phyloP scores from a whole-genome alignment of 2,888 invertebrate genomes.

The Caenorhabditis sinica region DNA sequence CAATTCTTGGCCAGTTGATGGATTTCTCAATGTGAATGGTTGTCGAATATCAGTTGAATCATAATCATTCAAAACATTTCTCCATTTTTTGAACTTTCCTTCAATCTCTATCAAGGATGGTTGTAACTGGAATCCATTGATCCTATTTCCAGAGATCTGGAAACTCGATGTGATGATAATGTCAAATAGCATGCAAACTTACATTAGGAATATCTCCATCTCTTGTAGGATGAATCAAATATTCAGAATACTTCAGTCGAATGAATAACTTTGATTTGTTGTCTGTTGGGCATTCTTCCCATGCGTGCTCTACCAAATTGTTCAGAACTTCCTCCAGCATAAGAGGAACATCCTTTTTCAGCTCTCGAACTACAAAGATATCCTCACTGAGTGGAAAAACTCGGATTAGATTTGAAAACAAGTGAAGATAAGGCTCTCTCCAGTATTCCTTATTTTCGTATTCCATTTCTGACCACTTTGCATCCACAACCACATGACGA shows the following conservation, averaged over 20 bases:
- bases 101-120: neutral
- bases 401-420: slow-evolving; percentile 17
- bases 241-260: slow-evolving; percentile 10
- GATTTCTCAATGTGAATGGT: slow-evolving; percentile 4
- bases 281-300: neutral
- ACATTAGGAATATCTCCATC: slow-evolving; percentile 3
- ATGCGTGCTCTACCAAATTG: neutral
- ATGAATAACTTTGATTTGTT: slow-evolving; percentile 5
- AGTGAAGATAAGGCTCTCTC: slow-evolving; percentile 7
- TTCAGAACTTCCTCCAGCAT: slow-evolving; percentile 2
- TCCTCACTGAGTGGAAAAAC: slow-evolving; percentile 4
- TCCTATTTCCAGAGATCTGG: neutral
- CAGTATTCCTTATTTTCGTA: neutral
- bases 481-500: slow-evolving; percentile 15
- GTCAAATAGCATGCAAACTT: neutral
- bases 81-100: slow-evolving; percentile 16
- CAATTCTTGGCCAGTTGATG: neutral
- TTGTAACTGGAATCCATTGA: neutral
- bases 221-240: neutral
- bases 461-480: slow-evolving; percentile 23
- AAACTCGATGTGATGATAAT: neutral
- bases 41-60: neutral
- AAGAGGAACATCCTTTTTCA: slow-evolving; percentile 12
- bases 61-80: slow-evolving; percentile 3
- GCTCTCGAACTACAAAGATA: slow-evolving; percentile 11